Percentiles rank a stretch among this genome's conserved stretches.
These are phyloP conservation scores for Thecophora atra DNA, from an alignment of 2,888 invertebrate species.

Conservation along the genomic window DNA sequence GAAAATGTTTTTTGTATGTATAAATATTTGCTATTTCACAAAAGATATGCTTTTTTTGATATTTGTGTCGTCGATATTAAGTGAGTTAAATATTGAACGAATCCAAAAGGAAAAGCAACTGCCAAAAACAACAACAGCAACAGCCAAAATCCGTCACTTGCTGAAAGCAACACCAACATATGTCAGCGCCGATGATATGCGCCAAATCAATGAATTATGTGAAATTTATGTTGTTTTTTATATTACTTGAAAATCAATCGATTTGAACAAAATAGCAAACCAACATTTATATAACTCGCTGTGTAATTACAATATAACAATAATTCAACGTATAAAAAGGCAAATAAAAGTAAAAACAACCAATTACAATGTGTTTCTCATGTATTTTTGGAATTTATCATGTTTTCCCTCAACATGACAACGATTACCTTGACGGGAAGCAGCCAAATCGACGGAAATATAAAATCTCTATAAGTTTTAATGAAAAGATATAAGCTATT, in stretches of 20 bases:
- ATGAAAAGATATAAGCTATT: too few species aligned
- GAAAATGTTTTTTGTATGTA: conserved; percentile 15
- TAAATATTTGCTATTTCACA: conserved; percentile 42
- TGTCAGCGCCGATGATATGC: conserved; percentile 58
- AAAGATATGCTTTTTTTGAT: conserved; percentile 36
- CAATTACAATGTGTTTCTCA: conserved; percentile 43
- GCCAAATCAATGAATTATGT: conserved; percentile 43
- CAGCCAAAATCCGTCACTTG: conserved; percentile 30
- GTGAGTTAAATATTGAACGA: conserved; percentile 16
- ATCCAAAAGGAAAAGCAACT: neutral
- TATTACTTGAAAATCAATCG: conserved; percentile 35
- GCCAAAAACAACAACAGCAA: conserved; percentile 34
- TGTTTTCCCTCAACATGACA: conserved; percentile 46
- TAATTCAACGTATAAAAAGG: conserved; percentile 54
- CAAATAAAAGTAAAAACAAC: conserved; percentile 51
- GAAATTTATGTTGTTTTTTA: conserved; percentile 40
- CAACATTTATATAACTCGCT: conserved; percentile 42
- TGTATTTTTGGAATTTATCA: conserved; percentile 33
- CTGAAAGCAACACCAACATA: conserved; percentile 43
- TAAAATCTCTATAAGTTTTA: too few species aligned
- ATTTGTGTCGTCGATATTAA: conserved; percentile 30
- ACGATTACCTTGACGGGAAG: conserved; percentile 27
- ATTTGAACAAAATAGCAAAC: conserved; percentile 27
- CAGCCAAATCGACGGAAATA: too few species aligned
- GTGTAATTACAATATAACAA: conserved; percentile 55